phyloP scores from a whole-genome alignment of 2,797 vertebrate genomes.

The Australoheros facetus region DNA sequence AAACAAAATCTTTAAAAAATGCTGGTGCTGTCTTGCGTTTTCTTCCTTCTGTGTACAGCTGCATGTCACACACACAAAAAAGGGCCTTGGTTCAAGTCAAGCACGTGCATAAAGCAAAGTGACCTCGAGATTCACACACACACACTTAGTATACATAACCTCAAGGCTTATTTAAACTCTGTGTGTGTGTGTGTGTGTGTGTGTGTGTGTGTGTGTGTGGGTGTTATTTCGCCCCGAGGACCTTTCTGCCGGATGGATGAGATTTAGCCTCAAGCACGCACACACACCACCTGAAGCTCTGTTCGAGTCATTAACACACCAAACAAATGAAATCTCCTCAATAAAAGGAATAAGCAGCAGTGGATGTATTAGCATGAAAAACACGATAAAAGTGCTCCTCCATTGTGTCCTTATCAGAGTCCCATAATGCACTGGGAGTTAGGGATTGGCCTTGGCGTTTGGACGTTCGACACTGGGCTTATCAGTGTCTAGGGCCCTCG shows the following conservation, averaged over 20 bases:
- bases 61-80: background rate
- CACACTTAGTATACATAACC: background rate
- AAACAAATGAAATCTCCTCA: conserved; percentile 59
- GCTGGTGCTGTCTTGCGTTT: background rate
- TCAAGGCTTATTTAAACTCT: too few relatives aligned
- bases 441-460: conserved; percentile 48
- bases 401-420: conserved; percentile 68
- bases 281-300: conserved; percentile 30
- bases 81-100: background rate
- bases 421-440: conserved; percentile 65
- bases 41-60: background rate
- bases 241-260: conserved; percentile 39
- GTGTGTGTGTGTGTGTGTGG: background rate
- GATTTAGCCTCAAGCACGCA: conserved; percentile 29
- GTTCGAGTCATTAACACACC: conserved; percentile 54
- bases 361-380: conserved; percentile 62
- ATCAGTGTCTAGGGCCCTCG: conserved; percentile 54
- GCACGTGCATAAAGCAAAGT: conserved; percentile 2
- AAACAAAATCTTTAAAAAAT: background rate
- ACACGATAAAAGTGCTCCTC: conserved; percentile 57
- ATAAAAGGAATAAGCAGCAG: conserved; percentile 44
- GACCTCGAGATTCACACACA: conserved; percentile 21
- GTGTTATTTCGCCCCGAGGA: conserved; percentile 15
- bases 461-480: conserved; percentile 52
- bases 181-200: too few relatives aligned